Conservation (phyloP, 2,888 invertebrate species). For the Anodontia alba region DNA sequence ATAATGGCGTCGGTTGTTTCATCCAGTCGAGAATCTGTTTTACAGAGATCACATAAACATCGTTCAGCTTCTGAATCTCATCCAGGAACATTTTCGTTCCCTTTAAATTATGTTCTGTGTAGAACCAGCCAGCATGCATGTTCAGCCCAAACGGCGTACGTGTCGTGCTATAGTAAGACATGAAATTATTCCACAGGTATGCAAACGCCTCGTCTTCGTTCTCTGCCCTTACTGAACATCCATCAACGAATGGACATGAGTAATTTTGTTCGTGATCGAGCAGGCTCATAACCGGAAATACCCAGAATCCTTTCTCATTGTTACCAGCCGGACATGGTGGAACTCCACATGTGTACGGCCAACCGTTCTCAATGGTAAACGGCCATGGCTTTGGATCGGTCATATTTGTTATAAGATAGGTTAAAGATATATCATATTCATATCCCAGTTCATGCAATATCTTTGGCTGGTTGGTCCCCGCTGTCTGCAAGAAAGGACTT, state of each 20-base stretch:
- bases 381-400: conserved; percentile 50
- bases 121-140: conserved; percentile 92
- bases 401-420: conserved; percentile 40
- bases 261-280: conserved; percentile 55
- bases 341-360: conserved; percentile 56
- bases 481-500: conserved; percentile 63
- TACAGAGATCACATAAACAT: conserved; percentile 61
- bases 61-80: conserved; percentile 32
- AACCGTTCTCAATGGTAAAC: conserved; percentile 60
- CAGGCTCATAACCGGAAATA: conserved; percentile 62
- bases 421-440: conserved; percentile 64
- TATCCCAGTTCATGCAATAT: conserved; percentile 56
- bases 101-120: conserved; percentile 85
- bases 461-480: conserved; percentile 61
- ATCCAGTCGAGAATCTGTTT: conserved; percentile 64
- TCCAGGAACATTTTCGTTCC: conserved; percentile 65
- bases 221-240: conserved; percentile 59
- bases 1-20: conserved; percentile 42
- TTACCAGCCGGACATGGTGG: conserved; percentile 43
- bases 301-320: conserved; percentile 59
- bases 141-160: conserved; percentile 92
- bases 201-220: conserved; percentile 62
- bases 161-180: conserved; percentile 88
- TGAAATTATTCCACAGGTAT: conserved; percentile 91
- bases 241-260: conserved; percentile 66